Percentiles rank a stretch among this genome's conserved stretches.
phyloP scores from a whole-genome alignment of 2,797 vertebrate species.

The Hyperoplus lanceolatus region DNA sequence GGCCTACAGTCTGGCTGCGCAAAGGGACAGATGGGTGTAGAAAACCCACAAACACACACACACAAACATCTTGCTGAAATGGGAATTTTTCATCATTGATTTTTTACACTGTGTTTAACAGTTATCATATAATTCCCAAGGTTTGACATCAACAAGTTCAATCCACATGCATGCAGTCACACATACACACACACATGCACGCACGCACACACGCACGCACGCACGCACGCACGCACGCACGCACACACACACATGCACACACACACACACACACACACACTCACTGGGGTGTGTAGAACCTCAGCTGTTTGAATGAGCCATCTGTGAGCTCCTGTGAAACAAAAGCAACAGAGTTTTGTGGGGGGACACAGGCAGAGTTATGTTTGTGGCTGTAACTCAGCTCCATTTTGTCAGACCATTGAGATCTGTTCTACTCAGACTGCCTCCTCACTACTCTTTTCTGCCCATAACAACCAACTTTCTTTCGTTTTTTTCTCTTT shows the following conservation, averaged over 20 bases:
- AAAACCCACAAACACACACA: constrained; percentile 30
- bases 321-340: constrained; percentile 77
- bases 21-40: constrained; percentile 69
- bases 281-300: constrained; percentile 13
- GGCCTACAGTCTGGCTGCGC: constrained; percentile 57
- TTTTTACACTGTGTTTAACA: constrained; percentile 51
- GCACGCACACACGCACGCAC: constrained; percentile 23
- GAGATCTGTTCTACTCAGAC: constrained; percentile 21
- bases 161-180: neutral
- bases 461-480: neutral
- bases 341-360: constrained; percentile 67
- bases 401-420: constrained; percentile 42
- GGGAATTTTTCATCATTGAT: constrained; percentile 47
- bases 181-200: neutral
- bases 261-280: constrained; percentile 18
- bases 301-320: constrained; percentile 73
- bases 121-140: constrained; percentile 36
- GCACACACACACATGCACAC: constrained; percentile 21
- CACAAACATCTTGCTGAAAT: constrained; percentile 30
- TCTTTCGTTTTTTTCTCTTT: constrained; percentile 4
- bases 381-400: constrained; percentile 43
- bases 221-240: neutral
- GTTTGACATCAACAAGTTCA: constrained; percentile 47
- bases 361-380: constrained; percentile 58
- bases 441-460: constrained; percentile 19